Evolutionary conservation across 2,797 vertebrate species (phyloP), one percentile per base, ranked within the genome.

Genomic region (Helostoma temminkii): DNA sequence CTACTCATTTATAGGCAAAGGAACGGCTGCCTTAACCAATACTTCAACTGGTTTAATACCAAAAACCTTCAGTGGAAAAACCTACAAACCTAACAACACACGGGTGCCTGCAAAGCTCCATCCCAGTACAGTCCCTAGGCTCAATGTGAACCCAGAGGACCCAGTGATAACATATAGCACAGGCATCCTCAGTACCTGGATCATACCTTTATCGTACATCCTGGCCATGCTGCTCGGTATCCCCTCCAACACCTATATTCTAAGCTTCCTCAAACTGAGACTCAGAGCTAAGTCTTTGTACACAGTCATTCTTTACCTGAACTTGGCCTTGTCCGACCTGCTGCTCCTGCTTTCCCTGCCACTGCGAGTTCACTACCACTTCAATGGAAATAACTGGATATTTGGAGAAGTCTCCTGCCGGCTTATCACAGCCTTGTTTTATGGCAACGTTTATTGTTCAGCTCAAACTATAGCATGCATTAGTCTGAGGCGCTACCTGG

Each of bases 401-500:
- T 98, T 98, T 54, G 97, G 97, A 24, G 96, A 98, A 85, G 53
- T 81, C 2, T 87, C 94, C 86, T 98, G 97, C 52, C 93, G 93
- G 11, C 45, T 92, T 0, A 84, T 93, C 58, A 97, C 94, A 0
- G 95, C 86, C 0, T 87, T 95, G 64, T 98, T 98, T 83, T 98
- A 97, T 0, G 95, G 97, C 12, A 98, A 98, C 66, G 93, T 97
- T 88, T 98, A 98, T 84, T 95, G 96, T 58, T 96, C 96, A 10
- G 95, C 97, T 63, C 90, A 97, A 71, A 93, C 95, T n/a, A 95
- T 97, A 3, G 93, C 89, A 0, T 96, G 96, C 78, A 94, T 97
- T 83, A 95, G 96, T 1, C n/a, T 97, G 63, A 95, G 93, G 74
- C 95, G 96, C 66, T 98, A 98, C 15, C 59, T 98, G 84, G 97